A percentile compares a stretch with the other conserved stretches of the same genome.
phyloP scores from a whole-genome alignment of 2,888 invertebrate genomes.

The Sinentomon sp. region DNA sequence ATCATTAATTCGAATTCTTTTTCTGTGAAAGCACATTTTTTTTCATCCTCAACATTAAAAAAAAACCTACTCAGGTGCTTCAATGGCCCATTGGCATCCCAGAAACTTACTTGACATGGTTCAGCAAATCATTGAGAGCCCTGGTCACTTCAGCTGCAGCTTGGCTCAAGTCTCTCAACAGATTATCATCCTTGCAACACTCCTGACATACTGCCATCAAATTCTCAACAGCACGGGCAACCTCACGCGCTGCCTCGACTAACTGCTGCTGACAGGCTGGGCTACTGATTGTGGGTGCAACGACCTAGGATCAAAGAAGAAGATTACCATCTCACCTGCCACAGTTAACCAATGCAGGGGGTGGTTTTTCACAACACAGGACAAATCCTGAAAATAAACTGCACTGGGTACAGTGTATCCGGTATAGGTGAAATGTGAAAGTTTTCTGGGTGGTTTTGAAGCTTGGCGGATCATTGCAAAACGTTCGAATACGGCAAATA shows the following conservation, averaged over 20 bases:
- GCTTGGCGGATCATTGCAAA: no score
- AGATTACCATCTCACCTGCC: background rate
- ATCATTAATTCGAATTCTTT: no score
- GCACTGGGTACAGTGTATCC: no score
- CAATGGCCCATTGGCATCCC: no score
- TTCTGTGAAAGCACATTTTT: no score
- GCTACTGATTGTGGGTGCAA: constrained; percentile 53
- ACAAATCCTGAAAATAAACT: no score
- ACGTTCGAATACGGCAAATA: no score
- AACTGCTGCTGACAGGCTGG: constrained; percentile 65
- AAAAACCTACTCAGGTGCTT: background rate
- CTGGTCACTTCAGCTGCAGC: constrained; percentile 71
- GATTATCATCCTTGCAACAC: constrained; percentile 34
- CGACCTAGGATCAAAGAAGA: constrained; percentile 35
- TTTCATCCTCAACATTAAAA: no score
- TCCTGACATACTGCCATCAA: constrained; percentile 57
- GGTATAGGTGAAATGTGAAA: no score
- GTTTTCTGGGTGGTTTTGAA: no score
- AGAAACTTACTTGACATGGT: constrained; percentile 48
- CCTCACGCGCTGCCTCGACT: constrained; percentile 70
- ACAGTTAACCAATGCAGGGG: background rate
- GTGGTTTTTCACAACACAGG: no score
- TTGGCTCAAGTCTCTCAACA: constrained; percentile 40
- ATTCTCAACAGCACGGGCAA: constrained; percentile 67
- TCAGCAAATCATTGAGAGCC: constrained; percentile 62